These are phyloP conservation scores for Loriculus beryllinus DNA, from an alignment of 2,797 vertebrate species.

Conservation along the genomic window DNA sequence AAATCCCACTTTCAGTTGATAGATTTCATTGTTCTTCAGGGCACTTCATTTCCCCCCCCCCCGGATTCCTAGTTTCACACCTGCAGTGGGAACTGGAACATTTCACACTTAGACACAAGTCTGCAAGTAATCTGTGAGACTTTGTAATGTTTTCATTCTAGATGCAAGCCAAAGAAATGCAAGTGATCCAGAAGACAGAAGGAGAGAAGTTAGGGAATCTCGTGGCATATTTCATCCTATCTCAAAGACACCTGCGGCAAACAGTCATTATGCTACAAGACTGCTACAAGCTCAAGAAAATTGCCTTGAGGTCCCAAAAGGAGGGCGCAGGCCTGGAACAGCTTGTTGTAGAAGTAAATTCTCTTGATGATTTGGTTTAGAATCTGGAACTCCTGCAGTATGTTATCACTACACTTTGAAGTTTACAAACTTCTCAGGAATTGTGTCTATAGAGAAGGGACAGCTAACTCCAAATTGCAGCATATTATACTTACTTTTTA, in stretches of 20 bases:
- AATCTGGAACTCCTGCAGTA: neutral
- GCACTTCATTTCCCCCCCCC: accelerated
- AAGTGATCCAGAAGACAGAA: neutral
- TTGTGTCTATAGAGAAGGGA: neutral
- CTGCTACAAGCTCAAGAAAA: neutral
- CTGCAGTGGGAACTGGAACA: neutral
- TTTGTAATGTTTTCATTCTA: neutral
- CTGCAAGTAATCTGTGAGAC: neutral
- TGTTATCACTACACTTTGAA: neutral
- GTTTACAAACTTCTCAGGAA: neutral
- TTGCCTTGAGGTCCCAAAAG: neutral
- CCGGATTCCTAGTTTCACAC: too few relatives aligned
- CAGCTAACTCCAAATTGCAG: neutral
- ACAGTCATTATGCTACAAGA: neutral
- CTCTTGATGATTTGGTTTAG: neutral
- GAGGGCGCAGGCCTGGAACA: neutral
- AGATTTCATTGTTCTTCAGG: neutral
- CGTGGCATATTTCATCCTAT: neutral
- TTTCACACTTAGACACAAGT: neutral
- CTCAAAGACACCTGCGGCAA: slow-evolving; percentile 50
- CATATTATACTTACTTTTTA: neutral
- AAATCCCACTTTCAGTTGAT: neutral
- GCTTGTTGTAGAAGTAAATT: neutral
- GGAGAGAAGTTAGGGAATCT: neutral
- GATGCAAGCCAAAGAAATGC: slow-evolving; percentile 5